Evolutionary conservation across 2,113 vertebrate species (phyloP).

Genomic region (Helogale parvula): DNA sequence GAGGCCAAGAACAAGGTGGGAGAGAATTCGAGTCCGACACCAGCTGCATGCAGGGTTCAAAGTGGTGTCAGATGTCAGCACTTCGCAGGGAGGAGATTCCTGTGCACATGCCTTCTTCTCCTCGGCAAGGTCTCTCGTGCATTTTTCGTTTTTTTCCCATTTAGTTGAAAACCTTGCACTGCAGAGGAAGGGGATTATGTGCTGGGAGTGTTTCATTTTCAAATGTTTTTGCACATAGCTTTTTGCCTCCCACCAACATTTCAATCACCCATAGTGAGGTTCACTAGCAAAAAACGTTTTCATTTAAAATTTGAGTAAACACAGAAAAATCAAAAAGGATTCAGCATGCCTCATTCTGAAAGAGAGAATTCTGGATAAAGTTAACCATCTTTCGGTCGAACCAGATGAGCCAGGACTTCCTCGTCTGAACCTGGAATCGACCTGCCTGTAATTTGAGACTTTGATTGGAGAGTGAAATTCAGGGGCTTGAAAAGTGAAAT

Average conservation of each 20-base stretch:
- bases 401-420: not conserved
- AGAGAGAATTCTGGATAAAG: not conserved
- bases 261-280: not conserved
- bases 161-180: constrained; percentile 44
- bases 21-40: constrained; percentile 19
- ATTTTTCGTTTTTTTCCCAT: not conserved
- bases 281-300: constrained; percentile 12
- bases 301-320: constrained; percentile 51
- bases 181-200: constrained; percentile 39
- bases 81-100: not conserved
- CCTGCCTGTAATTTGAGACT: constrained; percentile 6
- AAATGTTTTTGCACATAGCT: constrained; percentile 54
- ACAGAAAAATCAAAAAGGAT: not conserved
- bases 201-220: constrained; percentile 69
- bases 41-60: constrained; percentile 51
- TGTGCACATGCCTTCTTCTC: not conserved
- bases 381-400: not conserved
- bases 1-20: constrained; percentile 54
- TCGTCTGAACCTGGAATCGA: not conserved
- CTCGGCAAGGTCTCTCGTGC: not conserved
- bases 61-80: constrained; percentile 60
- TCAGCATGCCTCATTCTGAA: not conserved
- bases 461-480: not conserved
- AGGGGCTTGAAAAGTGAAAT: not conserved
- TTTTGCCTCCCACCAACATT: constrained; percentile 39